Evolutionary conservation across 2,113 vertebrate species (phyloP), one percentile per base, ranked within the genome.

Genomic region (Vidua chalybeata): DNA sequence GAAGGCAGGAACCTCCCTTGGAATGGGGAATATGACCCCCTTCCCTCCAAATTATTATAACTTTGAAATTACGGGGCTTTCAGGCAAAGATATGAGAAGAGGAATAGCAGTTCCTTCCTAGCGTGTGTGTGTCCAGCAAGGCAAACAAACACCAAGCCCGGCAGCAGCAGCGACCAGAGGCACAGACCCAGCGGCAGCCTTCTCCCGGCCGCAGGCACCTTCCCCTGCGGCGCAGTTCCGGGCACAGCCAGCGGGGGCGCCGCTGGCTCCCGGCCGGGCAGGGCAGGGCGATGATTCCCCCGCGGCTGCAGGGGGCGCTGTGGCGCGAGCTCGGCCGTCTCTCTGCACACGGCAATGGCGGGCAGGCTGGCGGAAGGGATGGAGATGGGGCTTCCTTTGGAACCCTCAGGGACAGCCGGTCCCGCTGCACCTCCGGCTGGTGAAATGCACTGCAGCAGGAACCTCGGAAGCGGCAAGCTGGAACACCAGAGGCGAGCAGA

Each of bases 1-100:
- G n/a, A 48, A 33, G 22, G 3, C 0, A 0, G 28, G 10, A 68
- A 48, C 22, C 8, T 48, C 22, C 7, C 15, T 14, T 68, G 63
- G 3, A 26, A 56, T 11, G 5, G 10, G 39, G 1, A 39, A 67
- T 26, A 12, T 19, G 7, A 41, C 9, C 4, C 18, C 6, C 24
- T 55, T 45, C 37, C 30, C 37, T 78, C 23, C 2, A 0, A 28
- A 28, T 52, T 28, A 3, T 4, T 27, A 0, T 22, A 17, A 28
- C 30, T 43, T 27, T 43, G 37, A 52, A 17, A n/a, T 28, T 6
- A 6, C 0, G 0, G 30, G 37, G 30, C 48, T 63, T 63, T 52
- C 46, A 33, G 35, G 46, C 74, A 33, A 3, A 51, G 58, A 1
- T 7, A 9, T 0, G 13, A 10, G 58, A 6, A 9, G 11, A 41